These are phyloP conservation scores for Muntiacus reevesi DNA, from an alignment of 2,113 vertebrate genomes.

Conservation along the genomic window DNA sequence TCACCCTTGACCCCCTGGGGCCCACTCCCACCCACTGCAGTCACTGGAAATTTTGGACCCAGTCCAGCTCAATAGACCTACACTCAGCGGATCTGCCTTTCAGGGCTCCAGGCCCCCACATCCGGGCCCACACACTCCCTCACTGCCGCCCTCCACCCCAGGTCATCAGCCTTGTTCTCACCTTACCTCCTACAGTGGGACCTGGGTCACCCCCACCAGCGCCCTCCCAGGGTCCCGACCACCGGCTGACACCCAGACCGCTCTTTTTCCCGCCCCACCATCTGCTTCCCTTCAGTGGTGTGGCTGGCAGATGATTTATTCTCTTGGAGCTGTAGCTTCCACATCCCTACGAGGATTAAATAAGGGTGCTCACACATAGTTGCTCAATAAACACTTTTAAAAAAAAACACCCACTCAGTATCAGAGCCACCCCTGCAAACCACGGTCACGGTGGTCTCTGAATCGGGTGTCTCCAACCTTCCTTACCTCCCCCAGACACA, in stretches of 20 bases:
- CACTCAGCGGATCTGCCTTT: background rate
- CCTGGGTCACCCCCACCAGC: background rate
- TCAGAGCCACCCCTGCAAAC: background rate
- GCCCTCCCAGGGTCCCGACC: fast-evolving
- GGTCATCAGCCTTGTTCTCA: background rate
- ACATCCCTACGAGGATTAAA: no score
- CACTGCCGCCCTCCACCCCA: background rate
- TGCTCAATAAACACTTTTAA: background rate
- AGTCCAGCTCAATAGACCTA: background rate
- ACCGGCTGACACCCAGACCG: fast-evolving
- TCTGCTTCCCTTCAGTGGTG: background rate
- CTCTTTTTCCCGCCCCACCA: background rate
- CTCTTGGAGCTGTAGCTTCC: background rate
- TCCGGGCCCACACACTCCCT: background rate
- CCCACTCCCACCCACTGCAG: background rate
- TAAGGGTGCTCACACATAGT: background rate
- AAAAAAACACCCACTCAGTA: no score
- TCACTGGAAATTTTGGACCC: background rate
- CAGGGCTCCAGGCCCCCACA: background rate
- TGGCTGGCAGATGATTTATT: background rate
- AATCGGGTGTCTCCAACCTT: background rate
- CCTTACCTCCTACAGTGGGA: background rate
- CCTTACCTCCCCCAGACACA: background rate
- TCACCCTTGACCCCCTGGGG: no score
- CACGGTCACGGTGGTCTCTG: background rate